Evolutionary conservation across 2,113 vertebrate species (phyloP).

Genomic region (Clarias macrocephalus): DNA sequence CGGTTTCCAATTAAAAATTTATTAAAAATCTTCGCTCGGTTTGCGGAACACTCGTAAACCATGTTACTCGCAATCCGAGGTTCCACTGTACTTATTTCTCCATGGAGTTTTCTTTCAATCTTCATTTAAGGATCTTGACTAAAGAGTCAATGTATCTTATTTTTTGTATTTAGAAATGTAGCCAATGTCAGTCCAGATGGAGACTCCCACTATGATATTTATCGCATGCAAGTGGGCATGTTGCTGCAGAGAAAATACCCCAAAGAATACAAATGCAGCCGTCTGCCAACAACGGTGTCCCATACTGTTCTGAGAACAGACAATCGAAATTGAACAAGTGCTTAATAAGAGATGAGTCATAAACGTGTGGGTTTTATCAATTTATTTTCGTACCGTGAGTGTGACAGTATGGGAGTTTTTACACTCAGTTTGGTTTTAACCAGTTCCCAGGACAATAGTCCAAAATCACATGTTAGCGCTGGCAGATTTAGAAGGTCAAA

Average conservation of each 20-base stretch:
- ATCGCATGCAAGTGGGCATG: constrained; percentile 32
- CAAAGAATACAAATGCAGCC: constrained; percentile 23
- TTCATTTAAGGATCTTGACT: background rate
- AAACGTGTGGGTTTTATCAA: constrained; percentile 64
- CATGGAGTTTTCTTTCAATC: constrained; percentile 10
- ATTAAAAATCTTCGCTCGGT: no score
- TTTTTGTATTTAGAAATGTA: constrained; percentile 27
- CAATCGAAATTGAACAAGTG: constrained; percentile 42
- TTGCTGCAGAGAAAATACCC: constrained; percentile 13
- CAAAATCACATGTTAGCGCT: background rate
- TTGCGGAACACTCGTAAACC: no score
- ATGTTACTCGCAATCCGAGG: no score
- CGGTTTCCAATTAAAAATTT: no score
- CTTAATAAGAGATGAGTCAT: constrained; percentile 60
- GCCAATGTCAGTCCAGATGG: constrained; percentile 40
- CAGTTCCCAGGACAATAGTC: constrained; percentile 6
- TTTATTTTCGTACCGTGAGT: constrained; percentile 54
- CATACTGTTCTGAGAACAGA: constrained; percentile 56
- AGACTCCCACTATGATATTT: constrained; percentile 38
- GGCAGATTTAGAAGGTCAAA: constrained; percentile 3
- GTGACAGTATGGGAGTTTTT: constrained; percentile 31
- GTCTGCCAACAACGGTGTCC: constrained; percentile 43
- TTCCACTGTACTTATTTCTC: constrained; percentile 1
- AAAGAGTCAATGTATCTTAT: background rate
- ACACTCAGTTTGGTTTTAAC: constrained; percentile 15